These are phyloP conservation scores for Ceyx margarethae DNA, from an alignment of 2,113 vertebrate genomes.

Conservation along the genomic window DNA sequence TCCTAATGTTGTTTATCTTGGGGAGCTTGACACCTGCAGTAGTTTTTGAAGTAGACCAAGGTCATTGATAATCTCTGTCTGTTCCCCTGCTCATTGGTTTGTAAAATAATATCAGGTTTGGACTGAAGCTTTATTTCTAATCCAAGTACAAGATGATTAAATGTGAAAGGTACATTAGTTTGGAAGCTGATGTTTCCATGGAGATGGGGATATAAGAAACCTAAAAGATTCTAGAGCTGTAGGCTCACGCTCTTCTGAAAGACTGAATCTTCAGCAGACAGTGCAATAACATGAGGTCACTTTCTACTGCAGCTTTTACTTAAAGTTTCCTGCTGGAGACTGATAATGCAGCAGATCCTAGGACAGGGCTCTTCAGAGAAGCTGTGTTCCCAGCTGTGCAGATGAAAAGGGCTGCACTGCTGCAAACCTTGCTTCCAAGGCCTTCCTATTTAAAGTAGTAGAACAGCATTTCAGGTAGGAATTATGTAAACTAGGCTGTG, in stretches of 20 bases:
- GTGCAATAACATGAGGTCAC: not conserved
- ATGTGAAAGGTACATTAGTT: not conserved
- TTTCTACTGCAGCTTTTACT: not conserved
- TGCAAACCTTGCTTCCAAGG: not conserved
- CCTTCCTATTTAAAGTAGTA: not conserved
- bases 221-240: not conserved
- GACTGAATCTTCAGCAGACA: not conserved
- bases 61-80: not conserved
- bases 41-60: not conserved
- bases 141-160: not conserved
- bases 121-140: not conserved
- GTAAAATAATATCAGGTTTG: not conserved
- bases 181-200: not conserved
- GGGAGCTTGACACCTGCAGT: not conserved
- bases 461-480: not conserved
- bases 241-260: not conserved
- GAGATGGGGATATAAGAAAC: not conserved
- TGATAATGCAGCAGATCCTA: not conserved
- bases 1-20: not conserved
- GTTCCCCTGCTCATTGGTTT: not conserved
- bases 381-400: not conserved
- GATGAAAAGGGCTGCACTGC: not conserved
- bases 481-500: not conserved
- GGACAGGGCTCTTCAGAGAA: not conserved
- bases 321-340: not conserved